Percentiles rank a stretch among this genome's conserved stretches.
These are phyloP conservation scores for Eupleurogrammus muticus DNA, from an alignment of 2,797 vertebrate genomes.

Conservation along the genomic window DNA sequence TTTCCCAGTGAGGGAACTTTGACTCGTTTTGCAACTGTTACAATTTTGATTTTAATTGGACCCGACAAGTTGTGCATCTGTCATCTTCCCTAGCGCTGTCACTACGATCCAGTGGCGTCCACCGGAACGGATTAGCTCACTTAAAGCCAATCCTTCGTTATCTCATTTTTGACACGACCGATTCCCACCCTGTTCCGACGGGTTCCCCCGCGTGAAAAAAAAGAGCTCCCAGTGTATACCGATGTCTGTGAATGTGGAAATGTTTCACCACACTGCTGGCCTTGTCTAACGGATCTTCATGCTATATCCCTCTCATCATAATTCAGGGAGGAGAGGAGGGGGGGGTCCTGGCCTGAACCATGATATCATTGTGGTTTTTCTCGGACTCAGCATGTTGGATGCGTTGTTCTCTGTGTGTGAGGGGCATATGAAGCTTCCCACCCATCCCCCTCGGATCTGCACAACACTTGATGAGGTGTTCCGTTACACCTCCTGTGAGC, in stretches of 20 bases:
- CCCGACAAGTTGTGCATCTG: not conserved
- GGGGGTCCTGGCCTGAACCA: conserved; percentile 52
- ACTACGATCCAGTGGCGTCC: not conserved
- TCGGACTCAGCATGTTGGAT: conserved; percentile 51
- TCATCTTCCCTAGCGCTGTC: not conserved
- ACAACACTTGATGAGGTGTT: conserved; percentile 55
- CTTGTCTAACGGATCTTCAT: conserved; percentile 55
- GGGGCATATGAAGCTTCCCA: conserved; percentile 37
- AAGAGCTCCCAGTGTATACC: conserved; percentile 25
- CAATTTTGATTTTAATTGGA: conserved; percentile 7
- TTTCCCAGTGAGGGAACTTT: conserved; percentile 11
- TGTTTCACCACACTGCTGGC: conserved; percentile 46
- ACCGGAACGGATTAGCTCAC: conserved; percentile 34
- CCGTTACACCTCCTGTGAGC: conserved; percentile 48
- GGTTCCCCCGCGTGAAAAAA: conserved; percentile 12
- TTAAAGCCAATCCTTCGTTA: conserved; percentile 12
- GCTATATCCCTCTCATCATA: conserved; percentile 33
- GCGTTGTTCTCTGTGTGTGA: conserved; percentile 43
- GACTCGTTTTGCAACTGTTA: not conserved
- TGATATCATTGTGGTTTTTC: conserved; percentile 58
- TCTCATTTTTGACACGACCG: conserved; percentile 9
- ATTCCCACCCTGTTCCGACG: not conserved
- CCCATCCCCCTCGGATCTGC: conserved; percentile 43
- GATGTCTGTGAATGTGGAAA: conserved; percentile 52
- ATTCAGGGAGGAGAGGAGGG: conserved; percentile 44